Percentiles rank a stretch among this genome's conserved stretches.
These are phyloP conservation scores for Parascotia fuliginaria DNA, from an alignment of 2,888 invertebrate species.

Conservation along the genomic window DNA sequence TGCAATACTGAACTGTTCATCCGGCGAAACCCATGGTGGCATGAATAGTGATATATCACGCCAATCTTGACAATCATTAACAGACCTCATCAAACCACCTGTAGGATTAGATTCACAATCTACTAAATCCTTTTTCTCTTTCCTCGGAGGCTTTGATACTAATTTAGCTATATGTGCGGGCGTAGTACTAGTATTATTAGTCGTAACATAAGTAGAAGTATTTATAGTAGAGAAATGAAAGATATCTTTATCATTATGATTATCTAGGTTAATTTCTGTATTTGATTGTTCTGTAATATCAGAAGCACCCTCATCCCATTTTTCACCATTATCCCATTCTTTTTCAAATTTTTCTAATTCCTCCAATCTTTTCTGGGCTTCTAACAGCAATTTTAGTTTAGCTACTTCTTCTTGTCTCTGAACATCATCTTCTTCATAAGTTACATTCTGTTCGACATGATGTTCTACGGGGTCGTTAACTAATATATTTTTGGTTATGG, in stretches of 20 bases:
- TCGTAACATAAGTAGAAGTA: background rate
- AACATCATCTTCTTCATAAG: conserved; percentile 9
- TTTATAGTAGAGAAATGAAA: conserved; percentile 9
- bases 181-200: background rate
- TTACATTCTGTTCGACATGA: background rate
- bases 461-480: background rate
- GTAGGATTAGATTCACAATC: conserved; percentile 13
- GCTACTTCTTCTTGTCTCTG: conserved; percentile 21
- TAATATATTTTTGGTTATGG: background rate
- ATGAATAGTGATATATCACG: conserved; percentile 61
- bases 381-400: conserved; percentile 36
- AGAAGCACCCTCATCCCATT: conserved; percentile 56
- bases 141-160: conserved; percentile 63
- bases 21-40: conserved; percentile 56
- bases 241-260: background rate
- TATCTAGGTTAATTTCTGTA: too few relatives aligned
- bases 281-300: background rate
- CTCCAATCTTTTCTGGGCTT: conserved; percentile 60
- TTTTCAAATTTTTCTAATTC: conserved; percentile 64
- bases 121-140: conserved; percentile 20
- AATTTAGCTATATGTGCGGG: conserved; percentile 1
- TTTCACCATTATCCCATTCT: conserved; percentile 73
- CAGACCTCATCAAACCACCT: conserved; percentile 39
- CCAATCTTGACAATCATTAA: conserved; percentile 66
- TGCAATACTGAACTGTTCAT: conserved; percentile 7